Evolutionary conservation across 2,888 invertebrate species (phyloP).

Genomic region (Metallyticus violacea): DNA sequence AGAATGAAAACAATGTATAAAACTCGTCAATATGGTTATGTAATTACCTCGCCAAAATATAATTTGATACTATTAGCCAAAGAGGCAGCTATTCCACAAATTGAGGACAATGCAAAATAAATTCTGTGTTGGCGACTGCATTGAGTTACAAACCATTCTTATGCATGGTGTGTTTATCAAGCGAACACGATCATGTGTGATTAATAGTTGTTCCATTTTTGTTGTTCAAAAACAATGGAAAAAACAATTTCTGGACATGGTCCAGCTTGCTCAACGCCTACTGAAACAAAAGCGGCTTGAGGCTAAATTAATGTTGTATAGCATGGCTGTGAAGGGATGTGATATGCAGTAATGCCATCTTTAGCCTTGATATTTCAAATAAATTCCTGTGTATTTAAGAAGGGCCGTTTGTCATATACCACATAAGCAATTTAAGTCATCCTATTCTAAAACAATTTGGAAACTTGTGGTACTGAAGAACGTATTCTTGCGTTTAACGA

Average conservation of each 20-base stretch:
- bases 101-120: no score
- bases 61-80: neutral
- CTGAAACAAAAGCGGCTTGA: neutral
- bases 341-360: neutral
- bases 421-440: no score
- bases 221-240: neutral
- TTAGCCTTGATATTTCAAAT: no score
- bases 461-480: no score
- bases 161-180: neutral
- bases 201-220: neutral
- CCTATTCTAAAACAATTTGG: no score
- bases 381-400: no score
- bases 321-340: neutral
- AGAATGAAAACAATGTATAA: no score
- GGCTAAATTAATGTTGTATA: neutral
- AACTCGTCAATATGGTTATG: no score
- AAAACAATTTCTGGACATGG: neutral
- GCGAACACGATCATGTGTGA: neutral
- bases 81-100: neutral
- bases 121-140: neutral
- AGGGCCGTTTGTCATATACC: no score
- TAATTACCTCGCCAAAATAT: no score
- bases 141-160: neutral
- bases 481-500: no score
- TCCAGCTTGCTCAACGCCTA: neutral